Conservation (phyloP, 2,113 vertebrate genomes). For the Meleagris gallopavo region DNA sequence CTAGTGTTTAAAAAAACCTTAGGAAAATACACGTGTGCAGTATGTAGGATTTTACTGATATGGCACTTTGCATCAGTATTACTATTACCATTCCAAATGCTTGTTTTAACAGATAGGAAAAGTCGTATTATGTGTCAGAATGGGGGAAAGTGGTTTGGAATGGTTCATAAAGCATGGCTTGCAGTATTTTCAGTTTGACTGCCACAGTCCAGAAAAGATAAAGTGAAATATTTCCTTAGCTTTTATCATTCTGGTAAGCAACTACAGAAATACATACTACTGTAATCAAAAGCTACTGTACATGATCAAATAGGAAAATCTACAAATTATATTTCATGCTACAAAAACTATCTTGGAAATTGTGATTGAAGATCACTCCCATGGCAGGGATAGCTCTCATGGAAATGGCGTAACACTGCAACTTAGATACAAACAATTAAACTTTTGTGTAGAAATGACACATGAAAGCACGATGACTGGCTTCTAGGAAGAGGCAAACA, state of each 20-base stretch:
- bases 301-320: not conserved
- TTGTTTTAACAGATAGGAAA: not conserved
- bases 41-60: not conserved
- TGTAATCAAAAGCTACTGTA: not conserved
- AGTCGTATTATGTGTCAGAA: not conserved
- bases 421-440: not conserved
- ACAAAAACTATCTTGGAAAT: not conserved
- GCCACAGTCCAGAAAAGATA: not conserved
- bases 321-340: not conserved
- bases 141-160: not conserved
- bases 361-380: not conserved
- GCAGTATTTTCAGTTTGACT: not conserved
- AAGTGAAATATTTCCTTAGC: not conserved
- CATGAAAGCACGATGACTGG: not conserved
- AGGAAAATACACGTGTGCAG: not conserved
- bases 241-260: not conserved
- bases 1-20: not conserved
- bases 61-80: not conserved
- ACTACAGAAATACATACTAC: not conserved
- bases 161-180: not conserved
- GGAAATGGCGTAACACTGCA: not conserved
- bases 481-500: not conserved
- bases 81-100: not conserved
- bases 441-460: not conserved
- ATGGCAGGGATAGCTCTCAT: not conserved